Base-by-base conservation (phyloP, 2,888 invertebrate species). In the Polydrusus pterygomalis region DNA sequence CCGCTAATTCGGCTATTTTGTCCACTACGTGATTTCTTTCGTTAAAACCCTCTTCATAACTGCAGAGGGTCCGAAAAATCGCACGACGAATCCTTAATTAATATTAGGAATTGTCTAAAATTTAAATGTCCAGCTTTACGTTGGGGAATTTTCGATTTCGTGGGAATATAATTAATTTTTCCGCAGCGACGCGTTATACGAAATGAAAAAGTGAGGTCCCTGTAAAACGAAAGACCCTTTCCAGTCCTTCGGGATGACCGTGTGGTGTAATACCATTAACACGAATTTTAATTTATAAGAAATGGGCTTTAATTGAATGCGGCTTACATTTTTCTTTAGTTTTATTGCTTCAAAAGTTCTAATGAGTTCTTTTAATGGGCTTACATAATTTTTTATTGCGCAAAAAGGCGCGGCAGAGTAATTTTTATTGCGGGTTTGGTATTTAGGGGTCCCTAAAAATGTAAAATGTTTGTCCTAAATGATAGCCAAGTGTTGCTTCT, bases 21-120 rank as follows among this genome's bases (percentile, higher is more conserved):
- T 86, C 86, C 87, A 87, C 82, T 86, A 83, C 78, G 84, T 85
- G 85, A 86, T 86, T 86, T 86, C 86, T 86, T 86, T 84, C 82
- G 81, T 79, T 82, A 85, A 86, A 85, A 85, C 85, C 86, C 85
- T 86, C 86, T 85, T 85, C 85, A 84, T 85, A 82, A 85, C 65
- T 43, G 63, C 45, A 83, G 85, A 82, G 84, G 84, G 83, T 78
- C 82, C 77, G 54, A 75, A 68, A 25, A 74, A 73, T 77, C 83
- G 82, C 84, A 83, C 75, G 75, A 69, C 67, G 84, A 82, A 83
- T 84, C 74, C 65, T 69, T 76, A 78, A 82, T 79, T 76, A 76
- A 76, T 76, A 72, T 68, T 69, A 67, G 51, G 75, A 71, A 75
- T 76, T 69, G 72, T 72, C 76, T 72, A 54, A 72, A 77, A 74